Evolutionary conservation across 2,888 invertebrate genomes (phyloP), one percentile per base, ranked within the genome.

Genomic region (Trichogramma dendrolimi): DNA sequence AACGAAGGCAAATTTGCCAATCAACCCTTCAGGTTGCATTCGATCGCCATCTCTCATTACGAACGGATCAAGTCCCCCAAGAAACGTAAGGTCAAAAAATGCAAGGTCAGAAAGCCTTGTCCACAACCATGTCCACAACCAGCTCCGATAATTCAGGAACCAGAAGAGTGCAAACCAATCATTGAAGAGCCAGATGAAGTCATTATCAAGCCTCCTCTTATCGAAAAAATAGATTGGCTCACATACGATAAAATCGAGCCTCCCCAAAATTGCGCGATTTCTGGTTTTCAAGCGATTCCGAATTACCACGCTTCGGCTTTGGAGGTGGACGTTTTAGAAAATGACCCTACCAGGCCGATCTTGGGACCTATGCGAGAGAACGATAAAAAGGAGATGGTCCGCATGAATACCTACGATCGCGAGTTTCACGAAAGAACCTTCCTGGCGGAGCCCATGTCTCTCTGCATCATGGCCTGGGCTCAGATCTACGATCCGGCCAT

Each of bases 381-480:
- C 48, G 4, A 5, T 1, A 10, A 40, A 3, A 6, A 3, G 10
- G 53, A 54, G n/a, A 55, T 39, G 39, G 44, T n/a, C 5, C 55
- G 60, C 11, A 64, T 43, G 11, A 71, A 63, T 38, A 61, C 66
- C 5, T 70, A 69, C 46, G 72, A 75, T 40, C 69, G 72, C 5
- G 72, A 65, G 52, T 77, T 77, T 65, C 67, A 68, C 43, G 64
- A 69, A 0, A 63, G 70, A 40, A 61, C 71, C 1, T 62, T 70
- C 4, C 14, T 76, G 1, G 55, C 63, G 1, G 70, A 70, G n/a
- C 71, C 78, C 0, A 57, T 78, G 11, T 77, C 78, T 63, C 68
- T 79, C 40, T 77, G 77, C 56, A 61, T 76, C 3, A 76, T 79
- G 64, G 77, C 78, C 0, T 79, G 79, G 79, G 71, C 76, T 0